These are phyloP conservation scores for Lonchura striata DNA, from an alignment of 2,113 vertebrate species.

Conservation along the genomic window DNA sequence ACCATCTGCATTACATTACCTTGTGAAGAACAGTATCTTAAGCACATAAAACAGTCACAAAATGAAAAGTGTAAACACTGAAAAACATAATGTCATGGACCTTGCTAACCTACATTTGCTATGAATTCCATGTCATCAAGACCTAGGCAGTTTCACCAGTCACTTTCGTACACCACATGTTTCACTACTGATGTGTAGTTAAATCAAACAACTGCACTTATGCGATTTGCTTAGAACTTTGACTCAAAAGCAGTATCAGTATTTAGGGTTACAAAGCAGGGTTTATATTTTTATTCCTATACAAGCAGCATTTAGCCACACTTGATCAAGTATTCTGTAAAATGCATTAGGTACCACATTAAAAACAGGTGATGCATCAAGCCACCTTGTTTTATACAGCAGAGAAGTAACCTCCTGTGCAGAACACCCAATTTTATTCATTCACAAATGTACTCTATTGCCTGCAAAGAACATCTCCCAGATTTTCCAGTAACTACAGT, in stretches of 20 bases:
- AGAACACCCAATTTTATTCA: background rate
- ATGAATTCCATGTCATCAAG: background rate
- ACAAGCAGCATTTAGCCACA: background rate
- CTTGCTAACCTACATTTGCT: background rate
- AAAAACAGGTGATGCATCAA: background rate
- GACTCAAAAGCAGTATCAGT: background rate
- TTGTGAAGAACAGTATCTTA: background rate
- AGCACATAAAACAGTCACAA: background rate
- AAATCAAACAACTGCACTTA: background rate
- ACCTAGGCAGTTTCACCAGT: background rate
- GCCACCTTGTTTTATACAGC: background rate
- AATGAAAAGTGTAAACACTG: background rate
- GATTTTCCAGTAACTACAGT: background rate
- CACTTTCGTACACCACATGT: background rate
- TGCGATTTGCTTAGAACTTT: background rate
- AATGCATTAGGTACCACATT: background rate
- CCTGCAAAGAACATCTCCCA: background rate
- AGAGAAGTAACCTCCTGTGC: background rate
- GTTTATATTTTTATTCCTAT: background rate
- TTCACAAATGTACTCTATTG: background rate
- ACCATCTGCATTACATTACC: background rate
- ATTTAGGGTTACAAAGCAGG: background rate
- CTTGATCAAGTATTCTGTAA: background rate
- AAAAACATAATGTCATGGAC: background rate
- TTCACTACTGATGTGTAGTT: background rate